phyloP scores from a whole-genome alignment of 2,797 vertebrate genomes.

The Xyrichtys novacula region DNA sequence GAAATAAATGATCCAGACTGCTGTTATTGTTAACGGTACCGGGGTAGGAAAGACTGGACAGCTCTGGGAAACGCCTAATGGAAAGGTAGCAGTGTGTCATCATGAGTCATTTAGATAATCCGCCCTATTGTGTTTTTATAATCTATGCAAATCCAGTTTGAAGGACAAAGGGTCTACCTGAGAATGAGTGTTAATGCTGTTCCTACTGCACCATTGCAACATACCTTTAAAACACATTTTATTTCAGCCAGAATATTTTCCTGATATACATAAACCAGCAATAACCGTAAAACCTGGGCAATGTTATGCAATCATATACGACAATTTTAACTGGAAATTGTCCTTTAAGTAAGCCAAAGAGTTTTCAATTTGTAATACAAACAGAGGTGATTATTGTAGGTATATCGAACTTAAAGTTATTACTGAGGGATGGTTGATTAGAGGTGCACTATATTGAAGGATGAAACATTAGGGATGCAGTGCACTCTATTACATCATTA shows the following conservation, averaged over 20 bases:
- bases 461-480: no score
- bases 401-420: no score
- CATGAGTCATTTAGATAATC: neutral
- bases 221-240: neutral
- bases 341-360: no score
- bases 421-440: no score
- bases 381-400: no score
- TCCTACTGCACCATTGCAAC: neutral
- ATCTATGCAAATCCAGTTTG: conserved; percentile 31
- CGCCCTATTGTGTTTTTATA: neutral
- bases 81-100: neutral
- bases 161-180: conserved; percentile 15
- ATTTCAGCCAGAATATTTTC: neutral
- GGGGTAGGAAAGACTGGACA: neutral
- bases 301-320: no score
- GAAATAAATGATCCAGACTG: neutral
- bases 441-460: no score
- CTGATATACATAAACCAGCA: neutral
- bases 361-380: no score
- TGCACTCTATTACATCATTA: no score
- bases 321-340: no score
- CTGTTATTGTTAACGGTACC: neutral
- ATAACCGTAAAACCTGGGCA: no score
- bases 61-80: neutral
- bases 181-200: no score